Conservation (phyloP, 2,888 invertebrate species). For the Drosophila parthenogenetica region DNA sequence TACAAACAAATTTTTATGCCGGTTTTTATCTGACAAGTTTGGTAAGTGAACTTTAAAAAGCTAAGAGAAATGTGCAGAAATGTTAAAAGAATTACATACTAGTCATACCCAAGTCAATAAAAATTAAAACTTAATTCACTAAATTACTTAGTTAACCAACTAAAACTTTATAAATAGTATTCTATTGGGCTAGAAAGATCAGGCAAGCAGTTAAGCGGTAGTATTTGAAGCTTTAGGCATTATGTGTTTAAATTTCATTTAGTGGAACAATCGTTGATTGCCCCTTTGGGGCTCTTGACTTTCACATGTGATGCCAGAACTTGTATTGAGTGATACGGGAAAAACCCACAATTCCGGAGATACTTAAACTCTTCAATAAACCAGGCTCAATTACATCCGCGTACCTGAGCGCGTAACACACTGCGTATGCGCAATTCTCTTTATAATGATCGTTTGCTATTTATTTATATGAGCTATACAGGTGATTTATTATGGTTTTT, state of each 20-base stretch:
- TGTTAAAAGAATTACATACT: background rate
- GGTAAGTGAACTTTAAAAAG: constrained; percentile 59
- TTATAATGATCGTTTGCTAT: constrained; percentile 9
- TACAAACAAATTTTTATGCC: constrained; percentile 60
- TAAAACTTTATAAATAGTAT: background rate
- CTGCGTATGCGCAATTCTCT: constrained; percentile 60
- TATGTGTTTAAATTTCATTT: constrained; percentile 33
- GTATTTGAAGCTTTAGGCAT: constrained; percentile 23
- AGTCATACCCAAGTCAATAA: background rate
- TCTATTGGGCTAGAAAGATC: background rate
- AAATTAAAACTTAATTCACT: too few species aligned
- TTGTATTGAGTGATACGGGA: constrained; percentile 36
- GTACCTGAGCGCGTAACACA: constrained; percentile 37
- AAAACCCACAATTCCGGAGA: constrained; percentile 51
- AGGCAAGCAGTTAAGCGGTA: background rate
- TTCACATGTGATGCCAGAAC: constrained; percentile 65
- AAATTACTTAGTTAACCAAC: too few species aligned
- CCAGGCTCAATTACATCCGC: constrained; percentile 60
- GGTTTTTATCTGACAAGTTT: constrained; percentile 74
- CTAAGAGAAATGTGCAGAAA: background rate
- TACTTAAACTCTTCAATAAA: constrained; percentile 32
- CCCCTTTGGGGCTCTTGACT: constrained; percentile 54
- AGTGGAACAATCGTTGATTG: constrained; percentile 31
- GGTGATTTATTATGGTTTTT: background rate
- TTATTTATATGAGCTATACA: background rate